Evolutionary conservation across 2,797 vertebrate species (phyloP), one percentile per base, ranked within the genome.

Genomic region (Gymnocypris eckloni): DNA sequence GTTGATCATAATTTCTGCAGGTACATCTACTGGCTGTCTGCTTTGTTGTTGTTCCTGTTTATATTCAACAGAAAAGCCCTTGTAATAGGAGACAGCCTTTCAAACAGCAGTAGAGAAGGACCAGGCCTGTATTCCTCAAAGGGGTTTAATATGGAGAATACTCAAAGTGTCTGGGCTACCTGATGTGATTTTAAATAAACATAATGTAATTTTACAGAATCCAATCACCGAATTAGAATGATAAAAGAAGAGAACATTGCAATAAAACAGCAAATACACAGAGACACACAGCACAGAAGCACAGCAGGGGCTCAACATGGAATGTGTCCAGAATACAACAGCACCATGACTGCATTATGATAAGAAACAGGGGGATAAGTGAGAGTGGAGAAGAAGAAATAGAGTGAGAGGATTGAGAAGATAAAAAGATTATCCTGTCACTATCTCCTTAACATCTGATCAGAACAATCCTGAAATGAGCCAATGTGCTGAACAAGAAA

Each of bases 91-190:
- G 82, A 76, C 78, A 81, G 39, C 39, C 43, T 61, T 64, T 83
- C 78, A 84, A 10, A 78, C 50, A 61, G 22, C 76, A 69, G 54
- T 54, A 72, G 78, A 86, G 45, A 77, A 84, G 71, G 52, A 48
- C 54, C 70, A 54, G 50, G 20, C 12, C 52, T 41, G 11, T 78
- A 15, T 59, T 59, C 33, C 52, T 39, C 33, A 56, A 33, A 77
- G 33, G 18, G 33, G 11, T 37, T 59, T 25, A 78, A 78, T 15
- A 59, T 16, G 72, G 48, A 41, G 11, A 41, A 78, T 25, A 59
- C 52, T 78, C 28, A 78, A 77, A 39, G 50, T 59, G 75, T 59
- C 11, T 9, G 12, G 20, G 6, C 56, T n/a, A 56, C 52, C 52
- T 78, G 37, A 59, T 59, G 37, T 78, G 33, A 56, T 59, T 59